phyloP scores from a whole-genome alignment of 2,797 vertebrate genomes.

The Onychomys arenicola region DNA sequence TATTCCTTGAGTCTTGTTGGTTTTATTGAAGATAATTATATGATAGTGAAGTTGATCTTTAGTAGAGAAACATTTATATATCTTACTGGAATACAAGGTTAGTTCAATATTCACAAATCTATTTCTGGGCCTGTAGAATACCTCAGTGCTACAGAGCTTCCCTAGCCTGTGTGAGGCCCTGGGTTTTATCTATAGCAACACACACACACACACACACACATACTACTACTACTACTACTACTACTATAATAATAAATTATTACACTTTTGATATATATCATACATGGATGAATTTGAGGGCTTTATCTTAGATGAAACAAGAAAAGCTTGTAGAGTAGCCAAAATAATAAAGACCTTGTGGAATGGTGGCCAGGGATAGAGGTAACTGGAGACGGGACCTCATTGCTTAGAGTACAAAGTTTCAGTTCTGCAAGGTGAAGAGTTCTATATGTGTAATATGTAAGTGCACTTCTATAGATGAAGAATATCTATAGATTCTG shows the following conservation, averaged over 20 bases:
- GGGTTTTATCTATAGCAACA: not conserved
- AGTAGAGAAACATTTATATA: not conserved
- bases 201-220: not conserved
- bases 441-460: not conserved
- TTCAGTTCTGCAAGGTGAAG: not conserved
- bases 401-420: not conserved
- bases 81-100: not conserved
- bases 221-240: not conserved
- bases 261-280: not conserved
- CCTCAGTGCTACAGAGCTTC: not conserved
- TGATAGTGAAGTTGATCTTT: not conserved
- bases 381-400: not conserved
- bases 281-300: not conserved
- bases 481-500: not conserved
- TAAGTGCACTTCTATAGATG: not conserved
- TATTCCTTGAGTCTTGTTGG: not conserved
- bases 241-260: not conserved
- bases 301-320: not conserved
- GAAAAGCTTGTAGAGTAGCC: not conserved
- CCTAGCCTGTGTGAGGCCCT: not conserved
- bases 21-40: not conserved
- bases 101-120: not conserved
- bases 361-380: not conserved
- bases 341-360: not conserved
- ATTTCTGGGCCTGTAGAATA: not conserved